These are phyloP conservation scores for Diaperis boleti DNA, from an alignment of 2,888 invertebrate genomes.

Conservation along the genomic window DNA sequence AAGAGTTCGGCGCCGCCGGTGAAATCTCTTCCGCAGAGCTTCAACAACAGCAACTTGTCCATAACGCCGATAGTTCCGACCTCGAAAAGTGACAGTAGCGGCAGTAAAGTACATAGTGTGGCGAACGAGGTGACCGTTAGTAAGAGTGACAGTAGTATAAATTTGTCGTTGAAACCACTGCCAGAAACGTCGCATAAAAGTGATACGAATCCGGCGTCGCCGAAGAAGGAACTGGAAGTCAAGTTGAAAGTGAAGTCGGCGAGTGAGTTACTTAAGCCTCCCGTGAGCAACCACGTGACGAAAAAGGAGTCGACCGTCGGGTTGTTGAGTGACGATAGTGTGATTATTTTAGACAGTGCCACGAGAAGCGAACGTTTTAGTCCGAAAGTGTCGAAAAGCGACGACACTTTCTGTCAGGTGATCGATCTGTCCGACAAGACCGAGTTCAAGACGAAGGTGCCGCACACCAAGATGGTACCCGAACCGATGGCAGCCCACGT, in stretches of 20 bases:
- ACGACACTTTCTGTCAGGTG: constrained; percentile 57
- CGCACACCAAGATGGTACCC: constrained; percentile 21
- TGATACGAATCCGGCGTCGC: constrained; percentile 35
- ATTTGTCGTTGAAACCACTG: constrained; percentile 36
- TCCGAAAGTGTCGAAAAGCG: constrained; percentile 27
- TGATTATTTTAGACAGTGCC: constrained; percentile 32
- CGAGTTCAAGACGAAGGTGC: constrained; percentile 29
- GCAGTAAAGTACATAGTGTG: constrained; percentile 23
- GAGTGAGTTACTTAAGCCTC: constrained; percentile 38
- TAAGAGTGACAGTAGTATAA: constrained; percentile 43
- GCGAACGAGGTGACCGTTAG: constrained; percentile 48
- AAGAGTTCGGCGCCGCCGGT: constrained; percentile 5
- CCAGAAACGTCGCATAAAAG: constrained; percentile 44
- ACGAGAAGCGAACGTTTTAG: constrained; percentile 20
- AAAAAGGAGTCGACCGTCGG: constrained; percentile 4
- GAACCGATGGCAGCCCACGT: constrained; percentile 12
- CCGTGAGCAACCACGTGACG: constrained; percentile 25
- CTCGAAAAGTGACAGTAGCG: constrained; percentile 24
- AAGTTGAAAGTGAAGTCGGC: constrained; percentile 35
- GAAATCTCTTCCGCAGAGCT: constrained; percentile 39
- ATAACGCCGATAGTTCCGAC: constrained; percentile 41
- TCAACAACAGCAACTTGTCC: constrained; percentile 40
- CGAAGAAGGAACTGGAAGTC: constrained; percentile 36
- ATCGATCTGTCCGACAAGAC: constrained; percentile 58
- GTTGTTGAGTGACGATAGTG: constrained; percentile 34